Base-by-base conservation (phyloP, 1,140 invertebrate species). In the Nixonia krombeini region DNA sequence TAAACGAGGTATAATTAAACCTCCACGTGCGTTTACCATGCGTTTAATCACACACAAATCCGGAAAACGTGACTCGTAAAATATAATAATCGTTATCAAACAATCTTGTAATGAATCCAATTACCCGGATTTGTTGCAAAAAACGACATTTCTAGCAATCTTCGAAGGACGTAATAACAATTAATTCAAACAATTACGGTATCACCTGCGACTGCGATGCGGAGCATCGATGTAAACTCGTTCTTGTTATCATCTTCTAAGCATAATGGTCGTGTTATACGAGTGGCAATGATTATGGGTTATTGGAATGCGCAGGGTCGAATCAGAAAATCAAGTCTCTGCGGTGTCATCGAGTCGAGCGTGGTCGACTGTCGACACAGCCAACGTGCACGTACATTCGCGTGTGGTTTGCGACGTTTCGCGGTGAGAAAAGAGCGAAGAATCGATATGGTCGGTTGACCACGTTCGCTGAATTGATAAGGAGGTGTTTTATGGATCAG, bases 401-500 rank as follows among this genome's bases (percentile, higher is more conserved):
- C 40, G 28, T 29, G 61, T 51, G 66, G 41, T 28, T 56, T 38
- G 66, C 66, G 61, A 70, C 61, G 59, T 70, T 56, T 41, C 29
- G 21, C 31, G 18, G 23, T 15, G 41, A 42, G 46, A 59, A 59
- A 51, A 52, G 33, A 42, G 18, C 6, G 56, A 55, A 59, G 56
- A 70, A 67, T 66, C 63, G 68, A 71, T 63, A 66, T 56, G 68
- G 41, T 64, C 53, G 68, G 51, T 71, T 66, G 68, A 71, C 68
- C 68, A 71, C 68, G 63, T 67, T 70, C 61, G 61, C 25, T 67
- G 51, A 66, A 76, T 77, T 73, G 72, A 79, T 79, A 71, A 72
- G 63, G 47, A 68, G 62, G 63, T 68, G 64, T 57, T 78, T 76
- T 70, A 76, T 67, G 68, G 65, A 65, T 52, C 63, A 67, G 57